These are phyloP conservation scores for Steinernema carpocapsae DNA, from an alignment of 2,888 invertebrate genomes.

Conservation along the genomic window DNA sequence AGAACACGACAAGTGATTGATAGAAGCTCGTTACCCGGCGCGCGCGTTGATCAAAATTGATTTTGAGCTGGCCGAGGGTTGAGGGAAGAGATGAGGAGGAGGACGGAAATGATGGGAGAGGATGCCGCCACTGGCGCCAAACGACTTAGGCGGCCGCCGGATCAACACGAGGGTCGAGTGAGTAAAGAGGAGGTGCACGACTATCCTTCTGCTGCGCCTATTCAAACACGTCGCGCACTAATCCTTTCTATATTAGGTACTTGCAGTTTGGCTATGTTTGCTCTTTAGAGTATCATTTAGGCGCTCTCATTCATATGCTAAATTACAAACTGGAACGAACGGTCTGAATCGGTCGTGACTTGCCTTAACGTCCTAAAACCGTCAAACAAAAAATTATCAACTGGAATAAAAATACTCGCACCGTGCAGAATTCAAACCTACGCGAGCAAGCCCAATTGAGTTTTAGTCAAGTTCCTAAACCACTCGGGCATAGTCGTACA, in stretches of 20 bases:
- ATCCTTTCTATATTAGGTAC: conserved; percentile 32
- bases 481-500: too few species aligned
- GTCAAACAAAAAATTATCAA: too few species aligned
- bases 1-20: conserved; percentile 35
- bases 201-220: neutral
- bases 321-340: conserved; percentile 1
- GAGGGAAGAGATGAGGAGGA: neutral
- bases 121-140: neutral
- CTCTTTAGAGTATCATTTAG: conserved; percentile 31
- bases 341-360: too few species aligned
- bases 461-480: too few species aligned
- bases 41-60: conserved; percentile 27
- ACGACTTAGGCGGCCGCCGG: neutral
- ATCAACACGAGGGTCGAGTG: conserved; percentile 19
- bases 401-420: neutral
- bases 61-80: neutral
- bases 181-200: conserved; percentile 25
- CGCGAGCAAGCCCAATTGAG: too few species aligned
- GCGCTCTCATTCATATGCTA: conserved; percentile 21
- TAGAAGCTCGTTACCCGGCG: neutral
- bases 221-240: conserved; percentile 31
- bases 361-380: too few species aligned
- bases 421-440: neutral
- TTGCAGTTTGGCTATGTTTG: neutral
- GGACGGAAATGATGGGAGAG: too few species aligned